Percentiles rank a stretch among this genome's conserved stretches.
Conservation (phyloP, 2,113 vertebrate genomes). For the Carlito syrichta region DNA sequence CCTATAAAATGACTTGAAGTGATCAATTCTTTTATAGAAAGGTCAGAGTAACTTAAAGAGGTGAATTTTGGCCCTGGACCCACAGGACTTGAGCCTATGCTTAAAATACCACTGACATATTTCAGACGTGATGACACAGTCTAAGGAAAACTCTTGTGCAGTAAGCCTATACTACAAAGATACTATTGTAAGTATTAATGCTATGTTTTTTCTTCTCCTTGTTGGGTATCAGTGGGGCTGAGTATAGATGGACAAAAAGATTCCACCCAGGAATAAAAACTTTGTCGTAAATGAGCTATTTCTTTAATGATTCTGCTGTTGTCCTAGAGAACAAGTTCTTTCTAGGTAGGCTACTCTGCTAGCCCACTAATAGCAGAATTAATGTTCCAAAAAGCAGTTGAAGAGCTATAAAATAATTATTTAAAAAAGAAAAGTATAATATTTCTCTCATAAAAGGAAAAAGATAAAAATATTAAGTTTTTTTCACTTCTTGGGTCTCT, state of each 20-base stretch:
- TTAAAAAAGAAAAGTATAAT: conserved; percentile 20
- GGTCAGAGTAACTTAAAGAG: neutral
- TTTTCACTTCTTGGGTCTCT: neutral
- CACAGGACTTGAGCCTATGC: neutral
- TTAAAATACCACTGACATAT: conserved; percentile 6
- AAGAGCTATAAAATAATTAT: neutral
- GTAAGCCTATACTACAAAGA: neutral
- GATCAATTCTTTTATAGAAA: conserved; percentile 14
- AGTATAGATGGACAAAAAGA: neutral
- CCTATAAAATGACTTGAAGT: neutral
- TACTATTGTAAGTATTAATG: neutral
- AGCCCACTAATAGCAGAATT: neutral
- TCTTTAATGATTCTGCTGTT: neutral
- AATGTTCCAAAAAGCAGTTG: conserved; percentile 21
- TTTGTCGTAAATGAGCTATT: neutral
- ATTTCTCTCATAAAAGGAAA: conserved; percentile 33
- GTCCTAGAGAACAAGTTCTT: conserved; percentile 21
- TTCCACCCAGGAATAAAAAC: conserved; percentile 38
- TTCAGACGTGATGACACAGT: neutral
- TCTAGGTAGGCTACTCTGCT: neutral
- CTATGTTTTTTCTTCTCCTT: neutral
- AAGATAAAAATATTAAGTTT: neutral
- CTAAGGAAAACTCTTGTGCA: neutral
- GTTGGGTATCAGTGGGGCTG: neutral
- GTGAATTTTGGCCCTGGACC: neutral